Evolutionary conservation across 2,113 vertebrate species (phyloP).

Genomic region (Lophius piscatorius): DNA sequence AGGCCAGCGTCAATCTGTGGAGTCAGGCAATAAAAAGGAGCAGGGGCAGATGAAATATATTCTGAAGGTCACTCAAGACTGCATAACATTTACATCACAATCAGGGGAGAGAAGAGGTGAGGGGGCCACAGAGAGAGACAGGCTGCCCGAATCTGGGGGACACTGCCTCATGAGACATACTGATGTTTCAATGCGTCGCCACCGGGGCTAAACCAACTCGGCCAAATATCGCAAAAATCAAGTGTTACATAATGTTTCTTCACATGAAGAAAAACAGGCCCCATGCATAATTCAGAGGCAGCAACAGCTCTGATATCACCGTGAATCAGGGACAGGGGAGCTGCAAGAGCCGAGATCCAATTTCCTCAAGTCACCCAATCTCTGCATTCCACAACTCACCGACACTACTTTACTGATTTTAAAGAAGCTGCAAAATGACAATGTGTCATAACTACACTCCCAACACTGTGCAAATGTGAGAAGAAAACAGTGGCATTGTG

Average conservation of each 20-base stretch:
- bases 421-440: slow-evolving; percentile 13
- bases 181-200: slow-evolving; percentile 14
- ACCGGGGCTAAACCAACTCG: slow-evolving; percentile 21
- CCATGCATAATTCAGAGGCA: slow-evolving; percentile 71
- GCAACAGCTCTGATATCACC: slow-evolving; percentile 44
- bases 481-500: neutral
- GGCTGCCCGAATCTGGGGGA: slow-evolving; percentile 29
- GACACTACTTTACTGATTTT: neutral
- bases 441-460: neutral
- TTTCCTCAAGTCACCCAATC: slow-evolving; percentile 54
- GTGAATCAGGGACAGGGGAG: slow-evolving; percentile 55
- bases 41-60: slow-evolving; percentile 51
- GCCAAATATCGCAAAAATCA: slow-evolving; percentile 44
- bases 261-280: slow-evolving; percentile 2
- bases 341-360: slow-evolving; percentile 46
- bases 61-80: slow-evolving; percentile 77
- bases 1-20: slow-evolving; percentile 5
- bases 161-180: slow-evolving; percentile 21
- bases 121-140: slow-evolving; percentile 4
- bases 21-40: slow-evolving; percentile 30
- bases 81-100: slow-evolving; percentile 64
- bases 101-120: slow-evolving; percentile 44
- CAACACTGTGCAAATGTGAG: too few relatives aligned
- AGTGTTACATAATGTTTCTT: slow-evolving; percentile 46
- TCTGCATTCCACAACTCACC: slow-evolving; percentile 3